These are phyloP conservation scores for Dryobota labecula DNA, from an alignment of 2,888 invertebrate genomes.

Conservation along the genomic window DNA sequence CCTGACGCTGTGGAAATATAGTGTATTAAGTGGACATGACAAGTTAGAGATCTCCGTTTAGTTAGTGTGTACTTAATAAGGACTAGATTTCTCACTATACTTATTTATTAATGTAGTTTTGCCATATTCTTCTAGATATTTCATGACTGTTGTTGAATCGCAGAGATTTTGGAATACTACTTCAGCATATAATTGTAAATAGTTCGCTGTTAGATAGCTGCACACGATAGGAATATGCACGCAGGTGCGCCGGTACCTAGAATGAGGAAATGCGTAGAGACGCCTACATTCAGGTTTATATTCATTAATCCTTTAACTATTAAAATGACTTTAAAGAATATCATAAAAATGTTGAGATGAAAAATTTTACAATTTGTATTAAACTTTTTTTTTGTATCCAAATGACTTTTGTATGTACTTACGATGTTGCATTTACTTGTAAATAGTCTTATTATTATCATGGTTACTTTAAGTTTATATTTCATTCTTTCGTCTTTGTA, in stretches of 20 bases:
- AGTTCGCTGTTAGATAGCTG: conserved; percentile 63
- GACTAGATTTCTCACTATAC: conserved; percentile 68
- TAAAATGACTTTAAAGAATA: conserved; percentile 43
- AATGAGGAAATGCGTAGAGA: conserved; percentile 47
- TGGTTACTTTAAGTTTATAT: conserved; percentile 48
- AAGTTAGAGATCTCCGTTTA: conserved; percentile 67
- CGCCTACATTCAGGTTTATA: conserved; percentile 56
- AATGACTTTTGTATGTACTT: conserved; percentile 59
- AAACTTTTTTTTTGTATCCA: conserved; percentile 45
- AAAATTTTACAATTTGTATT: conserved; percentile 50
- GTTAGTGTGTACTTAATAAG: conserved; percentile 66
- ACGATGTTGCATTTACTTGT: conserved; percentile 64
- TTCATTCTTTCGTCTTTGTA: conserved; percentile 49
- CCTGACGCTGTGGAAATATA: conserved; percentile 89
- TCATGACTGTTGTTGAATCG: conserved; percentile 49
- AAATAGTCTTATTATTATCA: conserved; percentile 54
- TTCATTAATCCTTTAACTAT: conserved; percentile 49
- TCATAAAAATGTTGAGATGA: conserved; percentile 38
- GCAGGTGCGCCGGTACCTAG: conserved; percentile 34
- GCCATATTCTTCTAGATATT: conserved; percentile 69
- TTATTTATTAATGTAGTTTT: conserved; percentile 71
- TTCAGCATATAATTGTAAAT: conserved; percentile 63
- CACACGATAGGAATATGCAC: conserved; percentile 61
- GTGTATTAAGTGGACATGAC: conserved; percentile 63
- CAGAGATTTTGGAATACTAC: conserved; percentile 54